Conservation (phyloP, 2,888 invertebrate species). For the Lymantria dispar region DNA sequence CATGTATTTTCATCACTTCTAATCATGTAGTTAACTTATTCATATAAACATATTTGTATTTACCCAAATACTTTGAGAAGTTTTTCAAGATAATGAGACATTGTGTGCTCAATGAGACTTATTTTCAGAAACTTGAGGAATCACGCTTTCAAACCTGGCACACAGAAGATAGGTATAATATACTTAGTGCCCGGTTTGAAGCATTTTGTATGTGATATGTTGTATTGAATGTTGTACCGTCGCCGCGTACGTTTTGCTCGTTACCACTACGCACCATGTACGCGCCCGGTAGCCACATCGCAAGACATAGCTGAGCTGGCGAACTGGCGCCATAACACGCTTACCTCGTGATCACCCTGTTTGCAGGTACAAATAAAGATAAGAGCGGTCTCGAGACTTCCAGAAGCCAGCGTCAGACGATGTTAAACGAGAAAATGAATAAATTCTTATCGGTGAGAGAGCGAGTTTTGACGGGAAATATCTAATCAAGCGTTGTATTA, state of each 20-base stretch:
- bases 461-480: constrained; percentile 58
- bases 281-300: constrained; percentile 60
- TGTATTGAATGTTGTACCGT: constrained; percentile 20
- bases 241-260: constrained; percentile 38
- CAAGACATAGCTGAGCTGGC: constrained; percentile 29
- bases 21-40: constrained; percentile 50
- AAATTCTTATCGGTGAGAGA: constrained; percentile 95
- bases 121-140: constrained; percentile 44
- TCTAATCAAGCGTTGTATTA: constrained; percentile 60
- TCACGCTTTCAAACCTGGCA: constrained; percentile 39
- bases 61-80: constrained; percentile 24
- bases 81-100: constrained; percentile 27
- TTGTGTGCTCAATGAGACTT: constrained; percentile 38
- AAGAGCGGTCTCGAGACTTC: constrained; percentile 84
- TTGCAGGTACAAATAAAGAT: constrained; percentile 84
- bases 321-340: constrained; percentile 32
- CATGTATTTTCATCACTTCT: constrained; percentile 58
- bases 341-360: constrained; percentile 74
- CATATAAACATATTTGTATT: constrained; percentile 35
- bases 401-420: constrained; percentile 91
- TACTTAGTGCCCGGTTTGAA: constrained; percentile 38
- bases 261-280: constrained; percentile 39
- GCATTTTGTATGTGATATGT: constrained; percentile 11
- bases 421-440: constrained; percentile 96
- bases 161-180: constrained; percentile 14